Evolutionary conservation across 2,797 vertebrate species (phyloP), one percentile per base, ranked within the genome.

Genomic region (Macropodus opercularis): DNA sequence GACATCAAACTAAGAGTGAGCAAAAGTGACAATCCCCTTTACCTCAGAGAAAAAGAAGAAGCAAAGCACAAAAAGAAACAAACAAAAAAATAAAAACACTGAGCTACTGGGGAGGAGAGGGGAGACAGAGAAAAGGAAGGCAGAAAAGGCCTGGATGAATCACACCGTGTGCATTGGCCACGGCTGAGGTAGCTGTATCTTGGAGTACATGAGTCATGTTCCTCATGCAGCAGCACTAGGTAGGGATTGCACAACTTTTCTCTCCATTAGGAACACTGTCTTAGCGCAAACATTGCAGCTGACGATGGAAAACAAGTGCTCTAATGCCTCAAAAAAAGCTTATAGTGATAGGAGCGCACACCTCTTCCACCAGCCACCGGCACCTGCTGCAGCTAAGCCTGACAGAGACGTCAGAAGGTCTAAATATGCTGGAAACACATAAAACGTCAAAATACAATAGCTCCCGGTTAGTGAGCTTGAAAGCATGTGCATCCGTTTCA

Each of bases 131-230:
- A 63, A 73, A 49, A 46, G 42, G 47, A 53, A 41, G 44, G 50
- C 31, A 7, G 61, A 75, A 82, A 79, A 67, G 48, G 81, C 79
- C 63, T 78, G 75, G 77, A 75, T 92, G 90, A 91, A 85, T 91
- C 91, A 92, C 83, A 80, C 80, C 71, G 65, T 76, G 71, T 22
- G 46, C 77, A 81, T 72, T n/a, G 64, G 70, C 87, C 79, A 81
- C 65, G 36, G 76, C 76, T 80, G 89, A 89, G 86, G 87, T 87
- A 85, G 86, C 85, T 31, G 46, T 84, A 56, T 92, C 87, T 90
- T 86, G 65, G 84, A 87, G 83, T 85, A 76, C 75, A 85, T 92
- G 92, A 93, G 85, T 93, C 91, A 92, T 86, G 84, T 90, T 90
- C 86, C 79, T 87, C 86, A 85, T 89, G 84, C 80, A 85, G 81